Percentiles rank a stretch among this genome's conserved stretches.
phyloP scores from a whole-genome alignment of 2,113 vertebrate species.

The Oncorhynchus keta region DNA sequence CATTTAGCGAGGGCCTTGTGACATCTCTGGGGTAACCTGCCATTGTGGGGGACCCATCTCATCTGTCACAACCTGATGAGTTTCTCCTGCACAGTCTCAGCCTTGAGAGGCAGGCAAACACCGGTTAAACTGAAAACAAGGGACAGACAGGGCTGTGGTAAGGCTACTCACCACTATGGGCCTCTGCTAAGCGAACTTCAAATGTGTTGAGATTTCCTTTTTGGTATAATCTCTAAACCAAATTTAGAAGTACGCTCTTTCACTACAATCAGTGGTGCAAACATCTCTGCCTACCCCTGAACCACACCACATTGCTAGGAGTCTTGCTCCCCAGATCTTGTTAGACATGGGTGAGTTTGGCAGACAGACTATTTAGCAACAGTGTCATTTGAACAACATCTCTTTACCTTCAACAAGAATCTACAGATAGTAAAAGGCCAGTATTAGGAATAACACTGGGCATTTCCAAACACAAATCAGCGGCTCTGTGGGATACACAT shows the following conservation, averaged over 20 bases:
- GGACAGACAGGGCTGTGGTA: constrained; percentile 19
- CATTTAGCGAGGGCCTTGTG: constrained; percentile 27
- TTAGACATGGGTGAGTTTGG: too few relatives aligned
- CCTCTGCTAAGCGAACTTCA: constrained; percentile 34
- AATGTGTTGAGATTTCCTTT: constrained; percentile 21
- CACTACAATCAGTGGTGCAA: neutral
- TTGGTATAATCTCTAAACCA: neutral
- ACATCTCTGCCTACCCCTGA: neutral
- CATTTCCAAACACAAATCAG: too few relatives aligned
- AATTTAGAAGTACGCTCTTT: neutral
- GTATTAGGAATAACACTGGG: too few relatives aligned
- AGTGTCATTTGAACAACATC: too few relatives aligned
- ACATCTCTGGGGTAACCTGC: constrained; percentile 55
- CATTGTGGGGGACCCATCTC: constrained; percentile 48
- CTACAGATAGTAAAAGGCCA: too few relatives aligned
- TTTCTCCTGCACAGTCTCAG: constrained; percentile 38
- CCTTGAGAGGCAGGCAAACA: constrained; percentile 35
- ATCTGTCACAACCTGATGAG: constrained; percentile 57
- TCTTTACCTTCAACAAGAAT: too few relatives aligned
- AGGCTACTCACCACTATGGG: constrained; percentile 21
- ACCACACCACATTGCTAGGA: too few relatives aligned
- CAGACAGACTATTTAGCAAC: too few relatives aligned
- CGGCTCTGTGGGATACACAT: neutral
- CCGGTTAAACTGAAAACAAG: neutral
- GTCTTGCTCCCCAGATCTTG: too few relatives aligned